phyloP scores from a whole-genome alignment of 2,888 invertebrate genomes.

The Galerucella pusilla region DNA sequence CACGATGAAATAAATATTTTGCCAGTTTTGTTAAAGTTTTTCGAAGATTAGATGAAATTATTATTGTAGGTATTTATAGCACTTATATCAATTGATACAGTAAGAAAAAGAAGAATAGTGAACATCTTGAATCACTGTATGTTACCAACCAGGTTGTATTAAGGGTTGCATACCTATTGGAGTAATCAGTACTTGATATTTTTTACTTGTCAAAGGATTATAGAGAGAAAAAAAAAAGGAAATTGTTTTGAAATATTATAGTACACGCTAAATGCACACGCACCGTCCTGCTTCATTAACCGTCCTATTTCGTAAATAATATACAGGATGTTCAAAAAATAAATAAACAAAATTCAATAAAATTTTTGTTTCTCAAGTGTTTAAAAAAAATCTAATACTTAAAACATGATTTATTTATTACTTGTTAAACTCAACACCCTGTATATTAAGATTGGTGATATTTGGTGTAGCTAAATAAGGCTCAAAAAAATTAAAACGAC shows the following conservation, averaged over 20 bases:
- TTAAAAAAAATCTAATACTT: too few relatives aligned
- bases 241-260: conserved; percentile 3
- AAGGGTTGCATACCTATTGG: too few relatives aligned
- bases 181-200: too few relatives aligned
- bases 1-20: background rate
- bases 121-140: too few relatives aligned
- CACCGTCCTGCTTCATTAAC: conserved; percentile 53
- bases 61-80: conserved; percentile 1
- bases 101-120: background rate
- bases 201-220: too few relatives aligned
- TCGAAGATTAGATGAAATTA: background rate
- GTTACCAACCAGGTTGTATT: too few relatives aligned
- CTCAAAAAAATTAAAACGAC: conserved; percentile 11
- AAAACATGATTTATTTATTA: too few relatives aligned
- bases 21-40: background rate
- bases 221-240: too few relatives aligned
- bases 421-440: conserved; percentile 13
- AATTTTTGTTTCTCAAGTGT: too few relatives aligned
- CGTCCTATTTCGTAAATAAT: conserved; percentile 47
- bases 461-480: conserved; percentile 27
- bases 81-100: background rate
- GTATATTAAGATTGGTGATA: conserved; percentile 26
- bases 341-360: background rate
- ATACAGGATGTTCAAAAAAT: conserved; percentile 17
- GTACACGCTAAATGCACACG: conserved; percentile 35